These are phyloP conservation scores for Todiramphus chloris DNA, from an alignment of 2,113 vertebrate species.

Conservation along the genomic window DNA sequence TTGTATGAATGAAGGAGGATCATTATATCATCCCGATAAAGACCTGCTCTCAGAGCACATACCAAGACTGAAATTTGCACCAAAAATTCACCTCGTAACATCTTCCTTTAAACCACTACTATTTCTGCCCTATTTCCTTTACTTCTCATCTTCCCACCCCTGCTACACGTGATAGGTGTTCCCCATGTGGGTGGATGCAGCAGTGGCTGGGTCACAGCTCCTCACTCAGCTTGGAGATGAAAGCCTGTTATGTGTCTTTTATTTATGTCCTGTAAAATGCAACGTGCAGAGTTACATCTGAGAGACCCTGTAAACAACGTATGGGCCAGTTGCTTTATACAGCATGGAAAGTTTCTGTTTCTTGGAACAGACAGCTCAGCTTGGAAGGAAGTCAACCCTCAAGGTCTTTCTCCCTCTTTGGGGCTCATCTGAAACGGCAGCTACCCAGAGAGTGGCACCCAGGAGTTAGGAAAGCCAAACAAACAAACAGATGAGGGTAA, in stretches of 20 bases:
- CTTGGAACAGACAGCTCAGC: constrained; percentile 43
- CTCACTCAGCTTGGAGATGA: background rate
- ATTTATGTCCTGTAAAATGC: constrained; percentile 20
- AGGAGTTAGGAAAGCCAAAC: background rate
- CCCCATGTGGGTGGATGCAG: background rate
- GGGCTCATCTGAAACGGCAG: background rate
- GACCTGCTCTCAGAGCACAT: background rate
- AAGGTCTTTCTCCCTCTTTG: constrained; percentile 38
- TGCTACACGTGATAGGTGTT: background rate
- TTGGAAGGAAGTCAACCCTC: constrained; percentile 48
- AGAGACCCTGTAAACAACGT: constrained; percentile 38
- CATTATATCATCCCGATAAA: background rate
- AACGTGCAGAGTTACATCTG: background rate
- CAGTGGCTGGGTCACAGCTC: background rate
- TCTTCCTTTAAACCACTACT: background rate
- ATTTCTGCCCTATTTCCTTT: background rate
- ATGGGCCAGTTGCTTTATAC: constrained; percentile 22
- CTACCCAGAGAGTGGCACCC: background rate
- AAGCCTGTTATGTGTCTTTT: background rate
- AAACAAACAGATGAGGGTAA: background rate
- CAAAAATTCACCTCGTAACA: background rate
- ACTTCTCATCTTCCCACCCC: background rate
- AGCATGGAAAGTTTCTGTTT: constrained; percentile 50
- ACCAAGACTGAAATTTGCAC: background rate
- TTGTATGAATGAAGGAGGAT: background rate